phyloP scores from a whole-genome alignment of 2,888 invertebrate species.

The Microctonus hyperodae region DNA sequence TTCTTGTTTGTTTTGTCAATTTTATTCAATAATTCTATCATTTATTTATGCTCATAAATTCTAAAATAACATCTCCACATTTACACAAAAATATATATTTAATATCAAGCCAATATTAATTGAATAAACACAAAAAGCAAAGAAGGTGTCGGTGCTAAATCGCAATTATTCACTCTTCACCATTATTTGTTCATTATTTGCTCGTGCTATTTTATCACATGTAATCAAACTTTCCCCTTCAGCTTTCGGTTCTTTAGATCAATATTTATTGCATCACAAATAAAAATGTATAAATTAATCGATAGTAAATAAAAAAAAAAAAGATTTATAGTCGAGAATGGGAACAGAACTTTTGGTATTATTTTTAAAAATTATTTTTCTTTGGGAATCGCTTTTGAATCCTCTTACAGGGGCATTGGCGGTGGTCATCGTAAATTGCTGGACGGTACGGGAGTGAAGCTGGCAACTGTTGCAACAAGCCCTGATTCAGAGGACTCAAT shows the following conservation, averaged over 20 bases:
- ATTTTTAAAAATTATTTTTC: not conserved
- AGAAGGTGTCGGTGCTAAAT: too few relatives aligned
- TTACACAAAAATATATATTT: not conserved
- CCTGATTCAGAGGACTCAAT: constrained; percentile 66
- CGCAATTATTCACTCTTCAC: constrained; percentile 7
- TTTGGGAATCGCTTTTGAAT: constrained; percentile 48
- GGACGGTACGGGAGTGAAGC: constrained; percentile 65
- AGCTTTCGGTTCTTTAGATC: not conserved
- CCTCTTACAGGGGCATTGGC: constrained; percentile 65
- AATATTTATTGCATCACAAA: not conserved
- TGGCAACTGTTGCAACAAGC: constrained; percentile 67
- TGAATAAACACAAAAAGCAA: too few relatives aligned
- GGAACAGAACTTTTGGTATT: not conserved
- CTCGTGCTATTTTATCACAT: not conserved
- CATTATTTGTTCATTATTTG: constrained; percentile 7
- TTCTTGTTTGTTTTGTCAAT: constrained; percentile 27
- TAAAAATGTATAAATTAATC: not conserved
- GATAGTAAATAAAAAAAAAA: not conserved
- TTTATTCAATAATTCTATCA: constrained; percentile 44
- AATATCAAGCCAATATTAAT: not conserved
- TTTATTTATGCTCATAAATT: constrained; percentile 20
- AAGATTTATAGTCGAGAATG: not conserved
- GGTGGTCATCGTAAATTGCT: constrained; percentile 65
- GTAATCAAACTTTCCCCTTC: not conserved
- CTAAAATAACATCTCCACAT: not conserved